These are phyloP conservation scores for Ophiothrix spiculata DNA, from an alignment of 35 echinoderm and acorn worm genomes.

Conservation along the genomic window DNA sequence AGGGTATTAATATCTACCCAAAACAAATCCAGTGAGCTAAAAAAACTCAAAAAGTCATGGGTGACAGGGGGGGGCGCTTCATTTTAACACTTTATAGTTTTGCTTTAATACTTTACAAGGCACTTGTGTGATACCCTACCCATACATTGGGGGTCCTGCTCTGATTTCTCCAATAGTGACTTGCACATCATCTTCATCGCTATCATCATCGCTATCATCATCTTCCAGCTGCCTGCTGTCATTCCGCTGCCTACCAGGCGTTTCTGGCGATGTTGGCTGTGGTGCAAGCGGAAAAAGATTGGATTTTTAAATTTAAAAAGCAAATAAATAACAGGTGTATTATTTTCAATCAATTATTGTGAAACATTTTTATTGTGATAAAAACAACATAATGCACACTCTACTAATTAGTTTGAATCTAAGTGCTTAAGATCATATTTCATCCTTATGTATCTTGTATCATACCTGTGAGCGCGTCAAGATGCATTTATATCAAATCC, in stretches of 20 bases:
- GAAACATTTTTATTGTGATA: not conserved
- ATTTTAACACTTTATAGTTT: too few relatives aligned
- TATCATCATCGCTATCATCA: slow-evolving; percentile 58
- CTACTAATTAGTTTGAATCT: not conserved
- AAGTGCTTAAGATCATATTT: too few relatives aligned
- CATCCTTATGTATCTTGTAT: too few relatives aligned
- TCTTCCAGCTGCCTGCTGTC: slow-evolving; percentile 10
- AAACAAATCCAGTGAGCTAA: too few relatives aligned
- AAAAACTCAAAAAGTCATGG: too few relatives aligned
- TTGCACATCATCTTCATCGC: slow-evolving; percentile 86
- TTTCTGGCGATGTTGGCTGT: not conserved
- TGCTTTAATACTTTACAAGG: not conserved
- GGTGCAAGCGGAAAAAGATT: not conserved
- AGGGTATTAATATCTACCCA: too few relatives aligned
- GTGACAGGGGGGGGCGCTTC: too few relatives aligned
- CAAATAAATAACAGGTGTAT: not conserved
- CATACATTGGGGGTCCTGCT: slow-evolving; percentile 58
- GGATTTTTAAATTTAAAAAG: not conserved
- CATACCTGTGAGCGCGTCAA: too few relatives aligned
- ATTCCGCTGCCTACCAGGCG: not conserved
- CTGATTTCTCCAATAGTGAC: slow-evolving; percentile 89
- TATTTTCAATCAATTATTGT: not conserved
- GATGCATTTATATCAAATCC: too few relatives aligned
- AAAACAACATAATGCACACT: not conserved
- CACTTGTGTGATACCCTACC: too few relatives aligned